A percentile compares a stretch with the other conserved stretches of the same genome.
phyloP scores from a whole-genome alignment of 2,888 invertebrate genomes.

The Eubasilissa splendida region DNA sequence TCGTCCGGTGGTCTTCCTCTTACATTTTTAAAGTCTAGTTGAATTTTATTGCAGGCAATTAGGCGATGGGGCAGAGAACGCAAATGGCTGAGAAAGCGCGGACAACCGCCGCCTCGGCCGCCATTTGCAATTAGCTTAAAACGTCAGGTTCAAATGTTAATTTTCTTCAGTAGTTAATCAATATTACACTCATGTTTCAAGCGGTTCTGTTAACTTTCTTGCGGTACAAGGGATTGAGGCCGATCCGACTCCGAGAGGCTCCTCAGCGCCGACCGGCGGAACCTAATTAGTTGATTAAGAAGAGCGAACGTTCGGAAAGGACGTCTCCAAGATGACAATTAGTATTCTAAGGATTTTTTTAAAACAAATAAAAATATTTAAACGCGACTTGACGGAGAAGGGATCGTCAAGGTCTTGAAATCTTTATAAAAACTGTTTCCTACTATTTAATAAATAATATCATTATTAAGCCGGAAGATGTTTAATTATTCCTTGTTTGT shows the following conservation, averaged over 20 bases:
- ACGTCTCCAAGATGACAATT: too few relatives aligned
- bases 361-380: too few relatives aligned
- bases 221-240: conserved; percentile 39
- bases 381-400: too few relatives aligned
- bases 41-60: conserved; percentile 57
- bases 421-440: too few relatives aligned
- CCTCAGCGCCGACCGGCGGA: conserved; percentile 33
- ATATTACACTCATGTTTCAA: conserved; percentile 57
- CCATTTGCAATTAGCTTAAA: conserved; percentile 57
- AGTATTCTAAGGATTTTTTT: too few relatives aligned
- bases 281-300: conserved; percentile 57
- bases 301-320: background rate
- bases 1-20: conserved; percentile 40
- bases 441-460: too few relatives aligned
- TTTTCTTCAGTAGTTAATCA: conserved; percentile 56
- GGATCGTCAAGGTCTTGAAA: too few relatives aligned
- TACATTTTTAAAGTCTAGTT: conserved; percentile 50
- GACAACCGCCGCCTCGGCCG: conserved; percentile 38
- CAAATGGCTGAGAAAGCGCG: conserved; percentile 31
- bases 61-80: conserved; percentile 44
- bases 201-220: conserved; percentile 40
- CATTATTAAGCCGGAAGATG: too few relatives aligned
- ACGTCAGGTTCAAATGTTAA: conserved; percentile 58
- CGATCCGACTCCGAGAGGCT: background rate
- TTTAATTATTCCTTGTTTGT: too few relatives aligned